A percentile compares a stretch with the other conserved stretches of the same genome.
Evolutionary conservation across 2,113 vertebrate species (phyloP).

Genomic region (Pterocles gutturalis): DNA sequence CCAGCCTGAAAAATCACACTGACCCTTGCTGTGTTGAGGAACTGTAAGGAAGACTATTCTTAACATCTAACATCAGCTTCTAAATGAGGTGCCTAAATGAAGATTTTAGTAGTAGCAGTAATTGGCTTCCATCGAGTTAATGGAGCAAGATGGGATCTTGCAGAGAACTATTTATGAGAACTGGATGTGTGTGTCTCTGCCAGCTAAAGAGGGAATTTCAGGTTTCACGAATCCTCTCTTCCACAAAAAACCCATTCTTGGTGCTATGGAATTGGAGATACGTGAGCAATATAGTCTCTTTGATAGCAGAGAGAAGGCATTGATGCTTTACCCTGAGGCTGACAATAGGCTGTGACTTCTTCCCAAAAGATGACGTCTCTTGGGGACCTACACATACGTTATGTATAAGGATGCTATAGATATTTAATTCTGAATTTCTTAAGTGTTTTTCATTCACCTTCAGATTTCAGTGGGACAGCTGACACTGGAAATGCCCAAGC

Average conservation of each 20-base stretch:
- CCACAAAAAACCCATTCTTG: background rate
- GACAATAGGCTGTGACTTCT: background rate
- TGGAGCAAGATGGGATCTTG: background rate
- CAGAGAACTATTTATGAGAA: background rate
- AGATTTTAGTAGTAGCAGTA: background rate
- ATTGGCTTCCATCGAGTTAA: background rate
- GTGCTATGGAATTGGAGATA: background rate
- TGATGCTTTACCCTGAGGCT: background rate
- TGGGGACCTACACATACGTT: background rate
- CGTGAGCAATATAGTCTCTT: background rate
- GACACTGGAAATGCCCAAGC: background rate
- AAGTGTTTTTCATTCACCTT: background rate
- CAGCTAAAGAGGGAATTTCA: background rate
- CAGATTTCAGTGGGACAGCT: background rate
- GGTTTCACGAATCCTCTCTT: background rate
- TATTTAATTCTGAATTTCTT: background rate
- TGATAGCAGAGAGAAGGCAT: background rate
- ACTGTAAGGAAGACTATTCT: background rate
- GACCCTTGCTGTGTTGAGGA: background rate
- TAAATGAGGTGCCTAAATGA: background rate
- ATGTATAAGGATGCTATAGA: background rate
- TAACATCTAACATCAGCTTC: background rate
- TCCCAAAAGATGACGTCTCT: background rate
- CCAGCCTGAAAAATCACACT: background rate
- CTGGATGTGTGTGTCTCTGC: background rate